Conservation (phyloP, 2,797 vertebrate genomes). For the Odontamblyopus rebecca region DNA sequence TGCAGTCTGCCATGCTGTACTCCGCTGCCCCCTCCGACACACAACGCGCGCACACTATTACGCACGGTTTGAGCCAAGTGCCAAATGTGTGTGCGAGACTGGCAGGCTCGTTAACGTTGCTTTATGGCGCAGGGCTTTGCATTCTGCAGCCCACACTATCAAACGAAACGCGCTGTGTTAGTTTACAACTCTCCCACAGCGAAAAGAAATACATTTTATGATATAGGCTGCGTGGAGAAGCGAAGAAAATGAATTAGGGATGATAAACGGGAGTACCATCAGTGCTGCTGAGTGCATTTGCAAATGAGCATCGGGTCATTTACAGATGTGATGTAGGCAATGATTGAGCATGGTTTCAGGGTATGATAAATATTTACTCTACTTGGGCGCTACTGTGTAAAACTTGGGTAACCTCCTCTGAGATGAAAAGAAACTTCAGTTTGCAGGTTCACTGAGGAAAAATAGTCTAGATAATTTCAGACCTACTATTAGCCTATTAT, state of each 20-base stretch:
- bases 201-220: slow-evolving; percentile 11
- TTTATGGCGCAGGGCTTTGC: slow-evolving; percentile 53
- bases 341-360: slow-evolving; percentile 23
- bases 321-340: background rate
- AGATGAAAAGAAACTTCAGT: too few species aligned
- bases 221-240: slow-evolving; percentile 4
- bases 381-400: background rate
- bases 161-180: slow-evolving; percentile 21
- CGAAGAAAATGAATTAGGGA: background rate
- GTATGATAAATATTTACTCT: slow-evolving; percentile 24
- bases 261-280: background rate
- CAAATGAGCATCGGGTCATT: slow-evolving; percentile 12
- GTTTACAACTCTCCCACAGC: slow-evolving; percentile 13
- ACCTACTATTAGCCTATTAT: too few species aligned
- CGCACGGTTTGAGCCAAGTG: slow-evolving; percentile 29
- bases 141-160: slow-evolving; percentile 32
- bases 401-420: background rate
- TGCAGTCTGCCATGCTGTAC: slow-evolving; percentile 73
- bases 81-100: slow-evolving; percentile 35
- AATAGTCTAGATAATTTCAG: too few species aligned
- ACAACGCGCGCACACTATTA: slow-evolving; percentile 13
- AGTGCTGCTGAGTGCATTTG: slow-evolving; percentile 1
- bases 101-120: slow-evolving; percentile 52
- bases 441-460: too few species aligned
- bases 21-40: slow-evolving; percentile 43